Conservation (phyloP, 2,888 invertebrate genomes). For the Trissoscelio sp. region DNA sequence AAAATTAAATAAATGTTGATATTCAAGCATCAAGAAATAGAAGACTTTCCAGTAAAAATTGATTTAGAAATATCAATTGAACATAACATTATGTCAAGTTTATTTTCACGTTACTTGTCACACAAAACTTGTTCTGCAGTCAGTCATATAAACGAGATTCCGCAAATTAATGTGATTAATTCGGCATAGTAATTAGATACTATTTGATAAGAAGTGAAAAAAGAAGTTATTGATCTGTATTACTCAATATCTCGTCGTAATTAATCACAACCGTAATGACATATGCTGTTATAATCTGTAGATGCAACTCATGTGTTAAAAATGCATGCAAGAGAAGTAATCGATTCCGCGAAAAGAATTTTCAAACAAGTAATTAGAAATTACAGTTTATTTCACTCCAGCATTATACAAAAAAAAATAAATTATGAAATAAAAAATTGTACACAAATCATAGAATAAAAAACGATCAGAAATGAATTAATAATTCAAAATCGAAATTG, state of each 20-base stretch:
- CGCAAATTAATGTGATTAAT: constrained; percentile 1
- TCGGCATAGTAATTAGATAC: background rate
- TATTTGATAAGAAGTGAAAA: background rate
- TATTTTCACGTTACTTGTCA: too few relatives aligned
- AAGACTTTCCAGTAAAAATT: background rate
- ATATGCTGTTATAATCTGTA: constrained; percentile 12
- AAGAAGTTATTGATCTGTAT: constrained; percentile 18
- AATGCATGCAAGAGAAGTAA: constrained; percentile 12
- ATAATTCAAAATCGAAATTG: background rate
- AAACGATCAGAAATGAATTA: too few relatives aligned
- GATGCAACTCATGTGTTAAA: constrained; percentile 8
- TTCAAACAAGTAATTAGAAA: constrained; percentile 5
- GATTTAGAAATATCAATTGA: background rate
- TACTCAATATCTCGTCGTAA: background rate
- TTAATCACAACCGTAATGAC: constrained; percentile 37
- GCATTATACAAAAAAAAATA: background rate
- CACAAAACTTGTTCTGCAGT: background rate
- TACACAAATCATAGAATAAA: too few relatives aligned
- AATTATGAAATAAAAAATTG: too few relatives aligned
- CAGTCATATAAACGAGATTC: constrained; percentile 1
- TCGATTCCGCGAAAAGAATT: constrained; percentile 17
- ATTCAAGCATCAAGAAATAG: background rate
- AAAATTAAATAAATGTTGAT: background rate
- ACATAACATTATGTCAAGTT: too few relatives aligned
- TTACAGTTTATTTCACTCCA: background rate